Base-by-base conservation (phyloP, 2,113 vertebrate genomes). In the Bostrychus sinensis region DNA sequence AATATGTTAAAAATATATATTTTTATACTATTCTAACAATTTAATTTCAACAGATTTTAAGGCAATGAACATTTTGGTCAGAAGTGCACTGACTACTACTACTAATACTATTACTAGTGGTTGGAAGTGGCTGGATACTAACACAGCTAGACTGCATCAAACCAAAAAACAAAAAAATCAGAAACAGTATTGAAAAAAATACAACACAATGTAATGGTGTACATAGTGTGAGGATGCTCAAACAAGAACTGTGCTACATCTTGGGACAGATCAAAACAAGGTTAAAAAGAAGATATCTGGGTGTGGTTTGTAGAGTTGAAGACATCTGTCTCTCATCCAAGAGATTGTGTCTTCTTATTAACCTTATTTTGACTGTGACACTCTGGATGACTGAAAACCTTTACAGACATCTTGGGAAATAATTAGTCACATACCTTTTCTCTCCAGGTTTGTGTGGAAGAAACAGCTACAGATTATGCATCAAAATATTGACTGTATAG, bases 401-500 rank as follows among this genome's bases (percentile, higher is more conserved):
- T n/a, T 16, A 3, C 25, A 30, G 13, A 28, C 14, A 28, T 28
- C 25, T n/a, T 28, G 2, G 16, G 7, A n/a, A n/a, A n/a, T n/a
- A n/a, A 1, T 51, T 51, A 3, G 25, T 51, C 26, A 51, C 48
- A n/a, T 30, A 51, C 48, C 48, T 51, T 28, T 17, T 26, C 13
- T n/a, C 25, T 30, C 48, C 48, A 30, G 48, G 48, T 51, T 28
- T 28, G 23, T n/a, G 48, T 10, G 48, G 25, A 30, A 51, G 16
- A 51, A 51, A 51, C 25, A 51, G 48, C 48, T 51, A 51, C 48
- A 51, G 3, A 48, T 48, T 25, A 48, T 25, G 23, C 16, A 30
- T 51, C n/a, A 30, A 51, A 8, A 51, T 10, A 48, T 10, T 12
- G 26, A 28, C 14, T 51, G 48, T n/a, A n/a, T 30, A 28, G n/a